phyloP scores from a whole-genome alignment of 1,140 invertebrate species.

The Ostrea edulis region DNA sequence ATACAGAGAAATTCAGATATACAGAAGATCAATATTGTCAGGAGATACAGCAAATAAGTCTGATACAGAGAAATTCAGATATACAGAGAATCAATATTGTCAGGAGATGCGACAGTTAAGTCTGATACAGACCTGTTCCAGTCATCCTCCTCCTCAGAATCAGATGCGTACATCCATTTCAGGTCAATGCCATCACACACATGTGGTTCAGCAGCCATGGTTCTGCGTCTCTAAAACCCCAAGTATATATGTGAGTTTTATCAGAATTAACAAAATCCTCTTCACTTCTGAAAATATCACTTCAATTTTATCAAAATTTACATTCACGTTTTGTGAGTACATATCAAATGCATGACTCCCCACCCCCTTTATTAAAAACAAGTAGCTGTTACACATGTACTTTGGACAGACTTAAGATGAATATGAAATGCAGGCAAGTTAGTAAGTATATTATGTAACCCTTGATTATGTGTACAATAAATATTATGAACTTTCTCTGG shows the following conservation, averaged over 20 bases:
- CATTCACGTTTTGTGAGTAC: background rate
- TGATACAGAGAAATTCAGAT: too few relatives aligned
- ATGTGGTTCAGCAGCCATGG: slow-evolving; percentile 38
- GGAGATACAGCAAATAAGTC: too few relatives aligned
- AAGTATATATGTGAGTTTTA: too few relatives aligned
- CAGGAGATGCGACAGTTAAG: too few relatives aligned
- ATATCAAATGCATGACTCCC: background rate
- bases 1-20: too few relatives aligned
- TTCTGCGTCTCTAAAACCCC: background rate
- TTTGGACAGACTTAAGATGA: background rate
- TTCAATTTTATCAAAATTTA: background rate
- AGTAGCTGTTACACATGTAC: background rate
- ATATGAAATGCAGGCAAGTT: background rate
- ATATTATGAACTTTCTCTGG: too few relatives aligned
- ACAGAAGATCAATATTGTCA: too few relatives aligned
- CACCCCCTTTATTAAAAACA: background rate
- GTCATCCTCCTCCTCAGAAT: slow-evolving; percentile 52
- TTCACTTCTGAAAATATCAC: background rate
- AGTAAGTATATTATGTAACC: too few relatives aligned
- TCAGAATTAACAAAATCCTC: background rate
- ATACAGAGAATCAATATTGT: too few relatives aligned
- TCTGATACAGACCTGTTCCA: background rate
- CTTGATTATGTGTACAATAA: too few relatives aligned
- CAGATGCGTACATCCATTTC: slow-evolving; percentile 53
- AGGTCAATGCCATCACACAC: slow-evolving; percentile 55